Conservation (phyloP, 2,797 vertebrate species). For the Xerus rutilus region DNA sequence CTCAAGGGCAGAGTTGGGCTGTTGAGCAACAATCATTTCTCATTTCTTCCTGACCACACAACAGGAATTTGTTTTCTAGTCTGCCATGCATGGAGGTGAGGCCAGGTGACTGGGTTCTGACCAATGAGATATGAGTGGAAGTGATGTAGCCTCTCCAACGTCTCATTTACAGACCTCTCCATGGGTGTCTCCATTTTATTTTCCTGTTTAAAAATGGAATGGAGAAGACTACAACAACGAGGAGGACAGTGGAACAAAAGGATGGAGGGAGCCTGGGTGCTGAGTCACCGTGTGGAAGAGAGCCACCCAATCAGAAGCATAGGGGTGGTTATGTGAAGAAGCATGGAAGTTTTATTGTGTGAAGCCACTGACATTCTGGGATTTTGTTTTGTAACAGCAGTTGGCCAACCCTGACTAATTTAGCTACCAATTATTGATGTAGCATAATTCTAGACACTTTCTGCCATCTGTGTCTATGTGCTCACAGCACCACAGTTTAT, state of each 20-base stretch:
- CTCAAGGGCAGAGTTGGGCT: too few species aligned
- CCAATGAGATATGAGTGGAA: not conserved
- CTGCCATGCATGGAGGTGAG: not conserved
- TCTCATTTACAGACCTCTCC: not conserved
- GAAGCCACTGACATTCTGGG: not conserved
- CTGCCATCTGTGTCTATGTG: not conserved
- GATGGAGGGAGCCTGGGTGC: not conserved
- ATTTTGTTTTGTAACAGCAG: slow-evolving; percentile 6
- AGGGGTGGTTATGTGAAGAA: not conserved
- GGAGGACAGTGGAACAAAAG: not conserved
- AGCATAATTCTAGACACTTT: slow-evolving; percentile 14
- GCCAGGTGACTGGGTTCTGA: not conserved
- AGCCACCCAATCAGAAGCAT: not conserved
- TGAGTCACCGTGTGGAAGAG: not conserved
- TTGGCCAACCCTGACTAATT: slow-evolving; percentile 24
- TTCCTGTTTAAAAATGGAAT: not conserved
- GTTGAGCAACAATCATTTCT: not conserved
- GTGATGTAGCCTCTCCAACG: not conserved
- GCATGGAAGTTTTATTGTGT: not conserved
- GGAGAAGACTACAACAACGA: not conserved
- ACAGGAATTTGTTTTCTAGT: not conserved
- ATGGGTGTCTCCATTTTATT: not conserved
- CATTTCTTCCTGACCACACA: not conserved
- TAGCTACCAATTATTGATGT: slow-evolving; percentile 31
- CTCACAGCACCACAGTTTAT: not conserved